phyloP scores from a whole-genome alignment of 1,140 invertebrate species.

The Agrilus planipennis region DNA sequence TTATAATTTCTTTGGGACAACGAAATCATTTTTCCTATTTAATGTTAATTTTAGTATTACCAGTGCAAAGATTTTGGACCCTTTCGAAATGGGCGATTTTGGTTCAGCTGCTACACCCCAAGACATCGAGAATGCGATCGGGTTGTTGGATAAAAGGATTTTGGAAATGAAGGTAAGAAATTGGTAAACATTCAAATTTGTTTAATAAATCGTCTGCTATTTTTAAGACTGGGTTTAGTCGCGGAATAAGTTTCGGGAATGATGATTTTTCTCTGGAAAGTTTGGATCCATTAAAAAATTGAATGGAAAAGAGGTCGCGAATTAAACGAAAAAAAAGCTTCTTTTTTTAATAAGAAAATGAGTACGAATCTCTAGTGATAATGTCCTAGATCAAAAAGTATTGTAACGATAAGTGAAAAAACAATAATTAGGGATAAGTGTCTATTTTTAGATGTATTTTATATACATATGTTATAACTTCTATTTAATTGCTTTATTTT shows the following conservation, averaged over 20 bases:
- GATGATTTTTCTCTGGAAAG: constrained; percentile 80
- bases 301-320: too few species aligned
- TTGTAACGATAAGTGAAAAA: constrained; percentile 3
- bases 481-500: constrained; percentile 8
- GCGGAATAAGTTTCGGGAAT: constrained; percentile 62
- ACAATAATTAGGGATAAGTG: too few species aligned
- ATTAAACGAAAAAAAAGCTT: too few species aligned
- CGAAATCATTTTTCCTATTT: too few species aligned
- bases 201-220: too few species aligned
- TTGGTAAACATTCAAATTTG: too few species aligned
- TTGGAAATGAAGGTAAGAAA: constrained; percentile 70
- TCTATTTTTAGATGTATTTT: constrained; percentile 4
- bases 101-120: constrained; percentile 38
- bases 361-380: too few species aligned
- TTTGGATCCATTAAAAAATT: constrained; percentile 59
- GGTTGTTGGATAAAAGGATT: constrained; percentile 64
- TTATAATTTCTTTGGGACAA: too few species aligned
- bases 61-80: constrained; percentile 37
- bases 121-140: constrained; percentile 57
- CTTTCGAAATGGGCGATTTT: constrained; percentile 76
- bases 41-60: too few species aligned
- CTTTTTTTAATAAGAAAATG: too few species aligned
- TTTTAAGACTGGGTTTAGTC: constrained; percentile 65
- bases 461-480: constrained; percentile 5
- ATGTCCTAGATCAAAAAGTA: constrained; percentile 5